Percentiles rank a stretch among this genome's conserved stretches.
Evolutionary conservation across 2,888 invertebrate genomes (phyloP).

Genomic region (Oligia fasciuncula): DNA sequence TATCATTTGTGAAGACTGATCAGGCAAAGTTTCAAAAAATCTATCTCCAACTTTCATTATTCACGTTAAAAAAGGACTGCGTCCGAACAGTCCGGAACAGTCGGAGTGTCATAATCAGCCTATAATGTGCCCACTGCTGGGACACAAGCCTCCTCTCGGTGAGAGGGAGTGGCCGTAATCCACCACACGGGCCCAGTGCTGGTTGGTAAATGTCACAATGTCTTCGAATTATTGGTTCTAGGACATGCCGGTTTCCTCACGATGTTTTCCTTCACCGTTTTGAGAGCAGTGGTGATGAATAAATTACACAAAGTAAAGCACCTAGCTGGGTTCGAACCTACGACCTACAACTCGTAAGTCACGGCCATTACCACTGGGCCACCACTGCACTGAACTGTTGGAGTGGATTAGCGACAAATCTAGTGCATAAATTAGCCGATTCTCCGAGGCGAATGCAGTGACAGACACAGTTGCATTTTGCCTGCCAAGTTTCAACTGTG

Average conservation of each 20-base stretch:
- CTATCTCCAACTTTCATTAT: slow-evolving; percentile 38
- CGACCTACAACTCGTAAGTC: neutral
- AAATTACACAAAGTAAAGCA: neutral
- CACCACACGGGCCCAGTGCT: neutral
- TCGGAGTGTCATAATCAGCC: slow-evolving; percentile 26
- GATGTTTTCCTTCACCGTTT: neutral
- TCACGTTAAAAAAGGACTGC: slow-evolving; percentile 16
- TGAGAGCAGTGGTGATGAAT: too few relatives aligned
- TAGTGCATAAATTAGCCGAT: slow-evolving; percentile 73
- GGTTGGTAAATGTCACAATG: neutral
- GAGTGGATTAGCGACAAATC: slow-evolving; percentile 70
- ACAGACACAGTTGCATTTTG: slow-evolving; percentile 69
- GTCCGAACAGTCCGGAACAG: slow-evolving; percentile 11
- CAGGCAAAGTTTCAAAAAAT: slow-evolving; percentile 34
- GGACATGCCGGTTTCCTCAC: neutral
- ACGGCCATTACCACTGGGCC: too few relatives aligned
- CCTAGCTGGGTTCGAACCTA: neutral
- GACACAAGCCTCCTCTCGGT: neutral
- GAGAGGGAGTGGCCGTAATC: neutral
- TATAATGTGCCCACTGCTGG: neutral
- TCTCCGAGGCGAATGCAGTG: slow-evolving; percentile 63
- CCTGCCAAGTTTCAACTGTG: slow-evolving; percentile 65
- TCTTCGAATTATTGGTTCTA: neutral
- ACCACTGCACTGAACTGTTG: neutral
- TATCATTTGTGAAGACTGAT: slow-evolving; percentile 44